These are phyloP conservation scores for Grammomys dolichurus DNA, from an alignment of 2,113 vertebrate genomes.

Conservation along the genomic window DNA sequence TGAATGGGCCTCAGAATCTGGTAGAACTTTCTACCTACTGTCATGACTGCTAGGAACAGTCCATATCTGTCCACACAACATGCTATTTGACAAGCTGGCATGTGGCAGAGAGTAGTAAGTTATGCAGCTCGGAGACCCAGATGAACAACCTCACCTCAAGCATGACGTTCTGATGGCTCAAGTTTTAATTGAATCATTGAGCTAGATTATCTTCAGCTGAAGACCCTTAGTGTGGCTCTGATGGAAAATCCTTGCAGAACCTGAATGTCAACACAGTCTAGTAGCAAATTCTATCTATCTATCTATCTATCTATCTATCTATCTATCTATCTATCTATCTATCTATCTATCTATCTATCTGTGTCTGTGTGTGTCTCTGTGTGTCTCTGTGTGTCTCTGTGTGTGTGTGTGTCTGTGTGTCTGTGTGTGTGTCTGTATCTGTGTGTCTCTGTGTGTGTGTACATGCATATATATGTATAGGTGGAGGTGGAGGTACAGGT, in stretches of 20 bases:
- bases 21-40: neutral
- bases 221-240: neutral
- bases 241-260: neutral
- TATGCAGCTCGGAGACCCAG: neutral
- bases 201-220: neutral
- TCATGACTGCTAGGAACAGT: neutral
- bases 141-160: neutral
- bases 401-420: no score
- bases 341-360: no score
- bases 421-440: fast-evolving
- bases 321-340: no score
- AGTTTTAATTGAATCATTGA: neutral
- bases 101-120: neutral
- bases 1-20: neutral
- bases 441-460: no score
- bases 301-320: no score
- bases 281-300: neutral
- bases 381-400: no score
- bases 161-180: neutral
- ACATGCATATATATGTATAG: no score
- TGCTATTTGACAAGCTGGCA: conserved; percentile 42
- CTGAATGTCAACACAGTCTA: neutral
- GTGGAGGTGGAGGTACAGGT: no score
- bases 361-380: no score
- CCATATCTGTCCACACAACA: neutral